These are phyloP conservation scores for Gorsachius magnificus DNA, from an alignment of 2,797 vertebrate species.

Conservation along the genomic window DNA sequence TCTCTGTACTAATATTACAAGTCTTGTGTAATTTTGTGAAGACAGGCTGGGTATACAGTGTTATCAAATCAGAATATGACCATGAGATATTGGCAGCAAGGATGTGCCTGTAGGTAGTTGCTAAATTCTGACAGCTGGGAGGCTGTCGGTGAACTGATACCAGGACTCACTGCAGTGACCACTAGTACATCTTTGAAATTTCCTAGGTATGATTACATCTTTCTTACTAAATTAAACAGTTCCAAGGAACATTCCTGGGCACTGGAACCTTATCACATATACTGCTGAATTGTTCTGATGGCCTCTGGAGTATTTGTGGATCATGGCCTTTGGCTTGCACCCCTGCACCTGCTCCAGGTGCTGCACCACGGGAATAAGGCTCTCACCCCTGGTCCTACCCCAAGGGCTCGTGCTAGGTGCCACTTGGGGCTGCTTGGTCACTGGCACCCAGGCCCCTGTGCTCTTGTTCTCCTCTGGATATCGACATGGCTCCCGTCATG, in stretches of 20 bases:
- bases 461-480: not conserved
- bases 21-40: not conserved
- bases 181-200: not conserved
- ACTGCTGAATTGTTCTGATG: not conserved
- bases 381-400: not conserved
- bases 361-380: not conserved
- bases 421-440: not conserved
- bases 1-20: not conserved
- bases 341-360: not conserved
- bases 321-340: not conserved
- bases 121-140: not conserved
- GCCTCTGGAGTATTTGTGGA: not conserved
- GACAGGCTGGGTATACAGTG: not conserved
- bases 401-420: rapidly evolving
- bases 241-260: not conserved
- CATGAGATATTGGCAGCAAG: not conserved
- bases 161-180: not conserved
- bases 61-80: not conserved
- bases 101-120: rapidly evolving
- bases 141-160: not conserved
- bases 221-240: not conserved
- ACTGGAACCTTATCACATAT: not conserved
- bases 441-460: not conserved
- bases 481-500: not conserved
- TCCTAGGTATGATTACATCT: not conserved